A percentile compares a stretch with the other conserved stretches of the same genome.
phyloP scores from a whole-genome alignment of 2,888 invertebrate genomes.

The Tenthredo scrophulariae region DNA sequence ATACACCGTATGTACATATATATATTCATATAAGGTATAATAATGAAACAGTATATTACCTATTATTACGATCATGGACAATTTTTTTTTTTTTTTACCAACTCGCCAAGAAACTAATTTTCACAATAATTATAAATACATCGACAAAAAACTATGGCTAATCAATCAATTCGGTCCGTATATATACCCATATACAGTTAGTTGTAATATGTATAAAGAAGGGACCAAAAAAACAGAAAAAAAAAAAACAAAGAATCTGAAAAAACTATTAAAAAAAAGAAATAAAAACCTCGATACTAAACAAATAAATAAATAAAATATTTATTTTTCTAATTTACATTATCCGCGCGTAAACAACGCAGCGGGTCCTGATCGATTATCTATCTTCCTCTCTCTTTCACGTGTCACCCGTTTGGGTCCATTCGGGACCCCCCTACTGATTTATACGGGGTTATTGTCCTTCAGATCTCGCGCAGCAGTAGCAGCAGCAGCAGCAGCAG shows the following conservation, averaged over 20 bases:
- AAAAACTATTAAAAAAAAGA: background rate
- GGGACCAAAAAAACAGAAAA: too few relatives aligned
- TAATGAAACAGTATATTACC: too few relatives aligned
- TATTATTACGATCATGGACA: too few relatives aligned
- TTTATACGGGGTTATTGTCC: constrained; percentile 75
- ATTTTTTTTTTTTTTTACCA: too few relatives aligned
- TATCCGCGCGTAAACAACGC: background rate
- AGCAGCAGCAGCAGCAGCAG: background rate
- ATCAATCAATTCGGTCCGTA: too few relatives aligned
- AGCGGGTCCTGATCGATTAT: background rate
- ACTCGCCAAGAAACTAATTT: too few relatives aligned
- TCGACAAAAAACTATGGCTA: too few relatives aligned
- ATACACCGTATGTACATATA: background rate
- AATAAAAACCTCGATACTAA: background rate
- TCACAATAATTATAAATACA: too few relatives aligned
- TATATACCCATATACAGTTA: too few relatives aligned
- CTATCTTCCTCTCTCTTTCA: background rate
- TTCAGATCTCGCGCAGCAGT: constrained; percentile 19
- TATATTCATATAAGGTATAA: too few relatives aligned
- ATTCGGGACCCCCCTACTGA: constrained; percentile 59
- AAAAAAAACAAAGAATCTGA: too few relatives aligned
- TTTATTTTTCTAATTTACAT: background rate
- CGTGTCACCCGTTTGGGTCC: constrained; percentile 10
- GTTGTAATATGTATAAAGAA: too few relatives aligned
- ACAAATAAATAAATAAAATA: background rate